Evolutionary conservation across 1,140 invertebrate species (phyloP).

Genomic region (Drosophila watanabei): DNA sequence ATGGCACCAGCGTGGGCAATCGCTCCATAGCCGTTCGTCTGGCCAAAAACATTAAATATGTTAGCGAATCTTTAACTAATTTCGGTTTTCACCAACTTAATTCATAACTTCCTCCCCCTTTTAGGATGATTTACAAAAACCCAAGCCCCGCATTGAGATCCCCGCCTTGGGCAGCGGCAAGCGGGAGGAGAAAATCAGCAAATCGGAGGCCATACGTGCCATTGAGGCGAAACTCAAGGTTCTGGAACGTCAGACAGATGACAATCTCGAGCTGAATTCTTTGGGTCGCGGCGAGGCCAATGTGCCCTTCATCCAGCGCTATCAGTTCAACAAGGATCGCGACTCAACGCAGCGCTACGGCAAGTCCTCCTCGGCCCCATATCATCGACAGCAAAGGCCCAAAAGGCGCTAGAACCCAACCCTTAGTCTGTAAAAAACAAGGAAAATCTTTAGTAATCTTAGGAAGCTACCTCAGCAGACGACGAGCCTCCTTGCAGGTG

Average conservation of each 20-base stretch:
- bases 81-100: background rate
- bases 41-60: constrained; percentile 91
- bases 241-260: constrained; percentile 90
- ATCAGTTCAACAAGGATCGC: constrained; percentile 86
- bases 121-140: constrained; percentile 91
- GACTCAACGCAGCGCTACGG: constrained; percentile 54
- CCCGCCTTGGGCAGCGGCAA: constrained; percentile 90
- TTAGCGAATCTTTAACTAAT: constrained; percentile 75
- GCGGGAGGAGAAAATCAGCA: constrained; percentile 91
- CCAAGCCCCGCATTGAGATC: constrained; percentile 91
- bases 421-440: constrained; percentile 14
- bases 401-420: constrained; percentile 60
- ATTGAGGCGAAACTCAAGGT: constrained; percentile 95
- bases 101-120: constrained; percentile 1
- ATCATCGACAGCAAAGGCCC: constrained; percentile 69
- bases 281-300: constrained; percentile 72
- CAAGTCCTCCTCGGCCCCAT: constrained; percentile 64
- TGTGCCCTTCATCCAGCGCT: constrained; percentile 88
- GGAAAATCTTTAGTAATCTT: constrained; percentile 23
- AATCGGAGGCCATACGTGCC: constrained; percentile 92
- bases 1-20: constrained; percentile 91
- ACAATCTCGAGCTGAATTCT: constrained; percentile 91
- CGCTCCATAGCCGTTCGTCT: constrained; percentile 93
- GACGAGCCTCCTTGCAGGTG: constrained; percentile 32
- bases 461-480: constrained; percentile 48